These are phyloP conservation scores for Pseudochirops corinnae DNA, from an alignment of 2,797 vertebrate genomes.

Conservation along the genomic window DNA sequence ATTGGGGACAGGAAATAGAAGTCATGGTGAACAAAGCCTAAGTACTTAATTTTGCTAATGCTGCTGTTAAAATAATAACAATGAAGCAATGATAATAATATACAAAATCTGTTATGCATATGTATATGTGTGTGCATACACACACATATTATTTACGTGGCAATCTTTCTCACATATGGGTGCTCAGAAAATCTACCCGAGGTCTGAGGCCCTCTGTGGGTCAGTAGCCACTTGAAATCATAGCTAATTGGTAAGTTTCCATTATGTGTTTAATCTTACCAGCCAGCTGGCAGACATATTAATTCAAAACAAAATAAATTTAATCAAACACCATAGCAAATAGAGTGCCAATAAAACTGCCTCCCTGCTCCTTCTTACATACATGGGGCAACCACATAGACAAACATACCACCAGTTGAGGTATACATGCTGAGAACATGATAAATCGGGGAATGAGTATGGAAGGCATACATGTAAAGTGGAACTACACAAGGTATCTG, in stretches of 20 bases:
- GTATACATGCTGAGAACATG: neutral
- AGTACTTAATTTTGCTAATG: neutral
- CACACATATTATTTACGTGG: neutral
- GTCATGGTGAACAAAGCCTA: neutral
- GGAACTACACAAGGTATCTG: neutral
- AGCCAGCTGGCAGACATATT: neutral
- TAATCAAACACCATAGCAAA: neutral
- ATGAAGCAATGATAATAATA: neutral
- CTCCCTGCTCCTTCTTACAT: neutral
- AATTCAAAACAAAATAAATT: neutral
- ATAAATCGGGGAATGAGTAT: neutral
- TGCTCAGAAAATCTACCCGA: neutral
- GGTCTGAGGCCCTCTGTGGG: neutral
- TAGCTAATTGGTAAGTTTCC: neutral
- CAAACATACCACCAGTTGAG: neutral
- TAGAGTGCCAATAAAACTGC: neutral
- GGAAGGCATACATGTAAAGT: neutral
- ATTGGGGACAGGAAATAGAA: neutral
- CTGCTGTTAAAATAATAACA: neutral
- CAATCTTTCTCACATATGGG: neutral
- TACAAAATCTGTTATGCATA: neutral
- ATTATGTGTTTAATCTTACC: neutral
- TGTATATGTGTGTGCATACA: too few relatives aligned
- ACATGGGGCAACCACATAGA: neutral
- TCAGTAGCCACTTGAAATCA: neutral